Percentiles rank a stretch among this genome's conserved stretches.
These are phyloP conservation scores for Pseudochirops cupreus DNA, from an alignment of 2,797 vertebrate species.

Conservation along the genomic window DNA sequence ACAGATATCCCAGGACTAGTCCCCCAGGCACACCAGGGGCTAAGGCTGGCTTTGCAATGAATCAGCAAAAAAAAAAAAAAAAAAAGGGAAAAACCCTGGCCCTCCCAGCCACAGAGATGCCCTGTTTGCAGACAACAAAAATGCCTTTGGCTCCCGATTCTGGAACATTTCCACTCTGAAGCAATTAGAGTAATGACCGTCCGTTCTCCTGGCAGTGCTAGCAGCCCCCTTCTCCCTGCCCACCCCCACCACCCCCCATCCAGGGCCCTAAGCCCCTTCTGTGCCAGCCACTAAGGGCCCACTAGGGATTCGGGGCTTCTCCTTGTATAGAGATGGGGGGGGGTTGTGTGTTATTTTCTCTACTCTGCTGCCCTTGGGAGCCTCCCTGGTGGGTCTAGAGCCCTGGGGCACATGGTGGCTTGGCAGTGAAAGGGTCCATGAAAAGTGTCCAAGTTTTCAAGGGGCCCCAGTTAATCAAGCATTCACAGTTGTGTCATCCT, in stretches of 20 bases:
- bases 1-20: neutral
- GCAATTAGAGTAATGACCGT: conserved; percentile 9
- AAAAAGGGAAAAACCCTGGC: neutral
- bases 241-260: too few relatives aligned
- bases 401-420: neutral
- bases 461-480: conserved; percentile 82
- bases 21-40: neutral
- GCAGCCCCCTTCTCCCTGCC: neutral
- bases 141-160: conserved; percentile 43
- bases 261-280: neutral
- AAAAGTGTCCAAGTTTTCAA: conserved; percentile 77
- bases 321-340: conserved; percentile 9
- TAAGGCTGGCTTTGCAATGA: conserved; percentile 5
- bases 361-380: neutral
- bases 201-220: neutral
- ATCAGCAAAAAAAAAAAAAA: neutral
- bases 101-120: conserved; percentile 27
- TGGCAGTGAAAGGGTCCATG: conserved; percentile 69
- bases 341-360: neutral
- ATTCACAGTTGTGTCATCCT: conserved; percentile 78
- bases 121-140: conserved; percentile 57
- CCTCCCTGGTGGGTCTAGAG: neutral
- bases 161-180: neutral
- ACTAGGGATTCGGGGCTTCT: neutral
- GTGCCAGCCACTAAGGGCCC: neutral